Percentiles rank a stretch among this genome's conserved stretches.
phyloP scores from a whole-genome alignment of 2,797 vertebrate genomes.

The Gadopsis marmoratus region DNA sequence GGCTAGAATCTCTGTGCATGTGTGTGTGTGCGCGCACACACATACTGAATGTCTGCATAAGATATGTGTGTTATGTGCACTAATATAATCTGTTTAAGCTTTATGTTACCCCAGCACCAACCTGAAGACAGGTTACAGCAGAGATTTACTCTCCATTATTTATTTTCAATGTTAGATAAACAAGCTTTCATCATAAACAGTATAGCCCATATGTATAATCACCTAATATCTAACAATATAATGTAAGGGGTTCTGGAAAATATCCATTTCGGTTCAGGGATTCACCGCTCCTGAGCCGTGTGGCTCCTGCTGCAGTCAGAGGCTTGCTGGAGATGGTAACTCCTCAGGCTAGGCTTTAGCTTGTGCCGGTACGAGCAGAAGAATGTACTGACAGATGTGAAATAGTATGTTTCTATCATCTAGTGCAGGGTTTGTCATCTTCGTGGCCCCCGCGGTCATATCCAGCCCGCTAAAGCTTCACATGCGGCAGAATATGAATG shows the following conservation, averaged over 20 bases:
- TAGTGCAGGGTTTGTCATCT: too few relatives aligned
- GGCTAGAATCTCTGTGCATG: not conserved
- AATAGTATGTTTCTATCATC: not conserved
- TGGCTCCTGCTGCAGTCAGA: not conserved
- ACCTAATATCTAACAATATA: conserved; percentile 29
- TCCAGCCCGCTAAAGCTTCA: too few relatives aligned
- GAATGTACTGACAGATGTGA: conserved; percentile 7
- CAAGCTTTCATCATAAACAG: conserved; percentile 6
- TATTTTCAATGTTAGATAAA: conserved; percentile 28
- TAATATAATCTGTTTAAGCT: conserved; percentile 32
- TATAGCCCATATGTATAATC: conserved; percentile 7
- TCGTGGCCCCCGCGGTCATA: too few relatives aligned
- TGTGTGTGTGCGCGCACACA: not conserved
- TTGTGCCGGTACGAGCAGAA: conserved; percentile 9
- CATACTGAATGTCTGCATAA: not conserved
- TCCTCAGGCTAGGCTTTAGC: conserved; percentile 14
- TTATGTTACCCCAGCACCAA: not conserved
- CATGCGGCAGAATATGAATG: too few relatives aligned
- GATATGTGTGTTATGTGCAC: not conserved
- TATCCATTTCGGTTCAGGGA: conserved; percentile 16
- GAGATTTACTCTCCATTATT: conserved; percentile 23
- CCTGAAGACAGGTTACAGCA: conserved; percentile 33
- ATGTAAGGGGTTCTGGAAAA: conserved; percentile 37
- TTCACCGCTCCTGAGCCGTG: not conserved
- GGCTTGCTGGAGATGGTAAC: conserved; percentile 2